phyloP scores from a whole-genome alignment of 2,888 invertebrate genomes.

The Nineta flava region DNA sequence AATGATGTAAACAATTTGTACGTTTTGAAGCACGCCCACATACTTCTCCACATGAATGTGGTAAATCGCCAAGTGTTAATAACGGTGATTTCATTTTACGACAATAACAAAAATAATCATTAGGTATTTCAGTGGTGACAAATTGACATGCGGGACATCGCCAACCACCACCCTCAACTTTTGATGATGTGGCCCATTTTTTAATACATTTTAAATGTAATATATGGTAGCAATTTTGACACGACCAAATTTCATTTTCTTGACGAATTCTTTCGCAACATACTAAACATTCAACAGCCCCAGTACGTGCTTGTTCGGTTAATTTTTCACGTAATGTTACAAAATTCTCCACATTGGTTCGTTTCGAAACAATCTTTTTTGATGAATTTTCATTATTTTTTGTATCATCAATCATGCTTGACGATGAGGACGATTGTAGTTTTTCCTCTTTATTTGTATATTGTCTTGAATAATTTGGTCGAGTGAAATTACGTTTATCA shows the following conservation, averaged over 20 bases:
- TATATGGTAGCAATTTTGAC: slow-evolving; percentile 80
- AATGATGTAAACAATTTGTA: slow-evolving; percentile 43
- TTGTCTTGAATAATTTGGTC: too few relatives aligned
- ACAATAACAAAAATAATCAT: slow-evolving; percentile 82
- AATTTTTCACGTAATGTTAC: slow-evolving; percentile 72
- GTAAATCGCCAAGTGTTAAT: slow-evolving; percentile 57
- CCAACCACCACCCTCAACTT: slow-evolving; percentile 54
- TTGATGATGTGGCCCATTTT: slow-evolving; percentile 81
- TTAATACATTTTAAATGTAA: slow-evolving; percentile 80
- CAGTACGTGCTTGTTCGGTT: slow-evolving; percentile 65
- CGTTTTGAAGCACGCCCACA: slow-evolving; percentile 47
- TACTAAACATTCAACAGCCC: slow-evolving; percentile 81
- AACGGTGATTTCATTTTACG: slow-evolving; percentile 61
- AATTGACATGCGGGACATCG: slow-evolving; percentile 94
- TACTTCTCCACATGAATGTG: slow-evolving; percentile 83
- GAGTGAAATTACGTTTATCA: too few relatives aligned
- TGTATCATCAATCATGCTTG: too few relatives aligned
- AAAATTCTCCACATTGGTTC: slow-evolving; percentile 27
- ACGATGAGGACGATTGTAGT: too few relatives aligned
- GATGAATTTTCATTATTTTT: too few relatives aligned
- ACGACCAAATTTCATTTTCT: slow-evolving; percentile 77
- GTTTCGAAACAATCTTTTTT: too few relatives aligned
- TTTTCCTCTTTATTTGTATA: too few relatives aligned
- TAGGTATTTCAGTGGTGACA: slow-evolving; percentile 53
- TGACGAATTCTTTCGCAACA: slow-evolving; percentile 80